Base-by-base conservation (phyloP, 2,113 vertebrate genomes). In the Ovis canadensis region DNA sequence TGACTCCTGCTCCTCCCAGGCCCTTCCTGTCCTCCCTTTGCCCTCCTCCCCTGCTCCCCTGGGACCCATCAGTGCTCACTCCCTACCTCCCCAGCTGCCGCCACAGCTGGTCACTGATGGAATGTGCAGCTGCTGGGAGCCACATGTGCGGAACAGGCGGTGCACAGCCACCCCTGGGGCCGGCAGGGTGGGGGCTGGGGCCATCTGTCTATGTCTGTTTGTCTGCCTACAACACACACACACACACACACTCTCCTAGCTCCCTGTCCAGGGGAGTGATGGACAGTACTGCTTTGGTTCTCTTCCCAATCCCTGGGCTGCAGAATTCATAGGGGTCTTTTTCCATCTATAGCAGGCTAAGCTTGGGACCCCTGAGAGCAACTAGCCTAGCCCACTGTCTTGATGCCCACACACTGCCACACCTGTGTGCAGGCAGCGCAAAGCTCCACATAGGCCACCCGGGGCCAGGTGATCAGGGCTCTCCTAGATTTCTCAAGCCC, bases 71-170 rank as follows among this genome's bases (percentile, higher is more conserved):
- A 67, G 27, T 2, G 13, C 82, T 97, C 95, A 85, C 85, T 96
- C 88, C 40, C 96, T 90, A 96, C 95, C 91, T 87, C 93, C 96
- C 95, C 98, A 98, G 98, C 97, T 98, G 98, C 98, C 7, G 5
- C 97, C 96, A 97, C 98, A 98, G 98, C 98, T 98, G 98, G 98
- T 77, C 97, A 31, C 77, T 96, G 96, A 96, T 5, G 88, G 97
- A 97, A 98, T 96, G 97, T 25, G 89, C 98, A 98, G 98, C 98
- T 98, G 98, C 96, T 82, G 87, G 59, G 74, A 97, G 88, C 95
- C 97, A 97, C 97, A 98, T 98, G 96, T 98, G 98, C 29, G 29
- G 94, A 94, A 86, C 92, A 97, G 97, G 94, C 90, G 15, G 84
- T 81, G 36, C 36, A 12, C 54, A 85, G 94, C 96, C 52, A 92